Evolutionary conservation across 2,113 vertebrate genomes (phyloP).

Genomic region (Ictidomys tridecemlineatus): DNA sequence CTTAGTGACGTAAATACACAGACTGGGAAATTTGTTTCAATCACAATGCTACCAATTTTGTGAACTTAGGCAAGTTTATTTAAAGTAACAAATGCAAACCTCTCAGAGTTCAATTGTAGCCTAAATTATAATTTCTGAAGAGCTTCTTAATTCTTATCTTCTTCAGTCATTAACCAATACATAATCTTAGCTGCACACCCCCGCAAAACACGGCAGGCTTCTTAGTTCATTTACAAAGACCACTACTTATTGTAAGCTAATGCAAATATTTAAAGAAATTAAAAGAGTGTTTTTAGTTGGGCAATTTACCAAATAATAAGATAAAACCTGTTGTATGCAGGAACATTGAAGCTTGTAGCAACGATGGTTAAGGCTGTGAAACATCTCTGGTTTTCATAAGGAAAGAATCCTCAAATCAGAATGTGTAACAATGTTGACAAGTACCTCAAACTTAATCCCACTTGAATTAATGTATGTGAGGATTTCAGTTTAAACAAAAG

Average conservation of each 20-base stretch:
- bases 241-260: constrained; percentile 37
- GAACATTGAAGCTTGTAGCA: not conserved
- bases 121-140: not conserved
- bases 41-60: not conserved
- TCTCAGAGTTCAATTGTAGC: not conserved
- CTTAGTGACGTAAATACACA: not conserved
- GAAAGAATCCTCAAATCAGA: not conserved
- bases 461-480: constrained; percentile 57
- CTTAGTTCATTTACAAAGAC: constrained; percentile 28
- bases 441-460: constrained; percentile 47
- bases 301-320: constrained; percentile 68
- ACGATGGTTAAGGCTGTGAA: not conserved
- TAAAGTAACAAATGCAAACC: not conserved
- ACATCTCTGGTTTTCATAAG: constrained; percentile 30
- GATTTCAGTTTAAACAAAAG: constrained; percentile 61
- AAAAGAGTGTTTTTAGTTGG: constrained; percentile 74
- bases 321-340: not conserved
- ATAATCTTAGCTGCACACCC: not conserved
- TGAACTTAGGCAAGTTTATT: not conserved
- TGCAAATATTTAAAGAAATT: constrained; percentile 58
- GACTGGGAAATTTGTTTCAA: not conserved
- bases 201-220: not conserved
- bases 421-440: not conserved
- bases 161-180: not conserved
- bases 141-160: not conserved